Evolutionary conservation across 2,797 vertebrate species (phyloP).

Genomic region (Lemur catta): DNA sequence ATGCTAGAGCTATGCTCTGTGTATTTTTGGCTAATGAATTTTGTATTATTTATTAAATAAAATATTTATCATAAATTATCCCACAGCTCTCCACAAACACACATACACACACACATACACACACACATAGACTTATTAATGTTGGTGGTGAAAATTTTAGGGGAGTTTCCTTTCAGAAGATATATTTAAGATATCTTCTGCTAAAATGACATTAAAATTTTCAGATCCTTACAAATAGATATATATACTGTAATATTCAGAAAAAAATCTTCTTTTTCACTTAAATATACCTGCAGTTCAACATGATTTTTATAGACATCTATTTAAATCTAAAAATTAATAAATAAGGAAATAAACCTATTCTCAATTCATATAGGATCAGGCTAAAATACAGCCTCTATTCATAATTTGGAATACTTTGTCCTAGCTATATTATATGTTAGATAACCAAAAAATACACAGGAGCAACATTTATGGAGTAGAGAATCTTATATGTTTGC

Average conservation of each 20-base stretch:
- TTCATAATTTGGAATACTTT: neutral
- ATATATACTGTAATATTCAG: neutral
- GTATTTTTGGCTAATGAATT: neutral
- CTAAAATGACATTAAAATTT: neutral
- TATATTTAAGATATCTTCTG: neutral
- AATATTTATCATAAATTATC: neutral
- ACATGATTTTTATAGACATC: neutral
- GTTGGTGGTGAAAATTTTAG: neutral
- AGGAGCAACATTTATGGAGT: accelerated
- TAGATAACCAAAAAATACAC: neutral
- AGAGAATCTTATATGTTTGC: neutral
- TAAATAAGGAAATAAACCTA: neutral
- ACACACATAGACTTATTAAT: neutral
- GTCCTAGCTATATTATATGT: neutral
- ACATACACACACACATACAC: neutral
- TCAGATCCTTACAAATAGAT: conserved; percentile 3
- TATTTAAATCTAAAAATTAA: neutral
- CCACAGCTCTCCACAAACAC: neutral
- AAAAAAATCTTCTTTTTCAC: neutral
- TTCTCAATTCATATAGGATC: neutral
- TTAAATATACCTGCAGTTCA: neutral
- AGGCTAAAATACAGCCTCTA: neutral
- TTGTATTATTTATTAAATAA: neutral
- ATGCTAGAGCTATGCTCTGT: neutral
- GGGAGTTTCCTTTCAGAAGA: neutral